These are phyloP conservation scores for Ophiothrix spiculata DNA, from an alignment of 35 echinoderm and acorn worm species.

Conservation along the genomic window DNA sequence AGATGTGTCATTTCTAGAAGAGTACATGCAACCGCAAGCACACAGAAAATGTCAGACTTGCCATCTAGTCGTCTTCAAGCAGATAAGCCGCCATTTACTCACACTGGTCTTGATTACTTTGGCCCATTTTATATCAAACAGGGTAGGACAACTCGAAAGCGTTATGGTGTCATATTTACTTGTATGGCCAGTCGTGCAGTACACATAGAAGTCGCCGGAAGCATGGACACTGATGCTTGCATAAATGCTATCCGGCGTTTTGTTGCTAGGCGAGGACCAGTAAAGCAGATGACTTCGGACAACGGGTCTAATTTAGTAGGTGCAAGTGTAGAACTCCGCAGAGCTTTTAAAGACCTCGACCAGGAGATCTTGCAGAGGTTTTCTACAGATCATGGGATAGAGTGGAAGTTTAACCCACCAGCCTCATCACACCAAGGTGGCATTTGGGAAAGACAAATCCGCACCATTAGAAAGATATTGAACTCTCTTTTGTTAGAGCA, in stretches of 20 bases:
- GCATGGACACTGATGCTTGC: slow-evolving; percentile 42
- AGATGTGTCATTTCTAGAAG: slow-evolving; percentile 51
- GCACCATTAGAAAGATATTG: slow-evolving; percentile 28
- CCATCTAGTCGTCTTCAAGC: slow-evolving; percentile 34
- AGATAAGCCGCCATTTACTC: slow-evolving; percentile 46
- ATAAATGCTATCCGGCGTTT: slow-evolving; percentile 49
- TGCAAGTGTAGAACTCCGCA: slow-evolving; percentile 23
- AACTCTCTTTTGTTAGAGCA: not conserved
- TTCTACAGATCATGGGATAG: slow-evolving; percentile 9
- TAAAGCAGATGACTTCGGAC: slow-evolving; percentile 31
- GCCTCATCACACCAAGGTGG: slow-evolving; percentile 25
- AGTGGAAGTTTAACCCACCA: slow-evolving; percentile 48
- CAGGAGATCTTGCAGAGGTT: slow-evolving; percentile 19
- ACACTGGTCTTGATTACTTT: slow-evolving; percentile 63
- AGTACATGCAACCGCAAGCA: not conserved
- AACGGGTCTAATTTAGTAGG: slow-evolving; percentile 54
- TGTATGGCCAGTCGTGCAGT: slow-evolving; percentile 48
- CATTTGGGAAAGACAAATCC: slow-evolving; percentile 40
- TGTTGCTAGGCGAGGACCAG: slow-evolving; percentile 14
- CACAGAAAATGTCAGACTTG: slow-evolving; percentile 72
- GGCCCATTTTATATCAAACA: slow-evolving; percentile 50
- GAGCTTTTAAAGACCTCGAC: slow-evolving; percentile 32
- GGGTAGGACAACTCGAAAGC: slow-evolving; percentile 30
- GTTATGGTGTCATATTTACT: slow-evolving; percentile 67
- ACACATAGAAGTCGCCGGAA: slow-evolving; percentile 48